These are phyloP conservation scores for Archips crataeganus DNA, from an alignment of 2,888 invertebrate genomes.

Conservation along the genomic window DNA sequence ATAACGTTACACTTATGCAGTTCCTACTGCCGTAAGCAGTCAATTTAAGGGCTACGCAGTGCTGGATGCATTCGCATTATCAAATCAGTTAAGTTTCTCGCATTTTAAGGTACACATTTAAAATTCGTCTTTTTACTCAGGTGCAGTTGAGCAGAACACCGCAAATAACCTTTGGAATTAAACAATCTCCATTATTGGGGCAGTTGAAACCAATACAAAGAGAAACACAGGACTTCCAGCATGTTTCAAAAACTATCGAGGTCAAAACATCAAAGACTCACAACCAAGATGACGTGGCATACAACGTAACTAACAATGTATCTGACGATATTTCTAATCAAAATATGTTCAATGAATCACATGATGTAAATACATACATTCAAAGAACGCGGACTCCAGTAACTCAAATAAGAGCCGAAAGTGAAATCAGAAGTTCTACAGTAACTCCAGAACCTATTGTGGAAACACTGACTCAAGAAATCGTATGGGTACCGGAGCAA, in stretches of 20 bases:
- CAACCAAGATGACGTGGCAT: slow-evolving; percentile 8
- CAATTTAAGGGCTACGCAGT: too few species aligned
- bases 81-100: too few species aligned
- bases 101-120: background rate
- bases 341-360: slow-evolving; percentile 48
- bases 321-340: slow-evolving; percentile 45
- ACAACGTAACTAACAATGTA: slow-evolving; percentile 11
- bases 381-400: slow-evolving; percentile 61
- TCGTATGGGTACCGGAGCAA: slow-evolving; percentile 78
- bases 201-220: slow-evolving; percentile 71
- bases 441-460: slow-evolving; percentile 74
- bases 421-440: slow-evolving; percentile 69
- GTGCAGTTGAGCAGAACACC: slow-evolving; percentile 72
- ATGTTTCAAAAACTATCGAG: slow-evolving; percentile 19
- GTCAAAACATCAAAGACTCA: slow-evolving; percentile 17
- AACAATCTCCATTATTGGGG: slow-evolving; percentile 92
- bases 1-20: too few species aligned
- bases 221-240: slow-evolving; percentile 22
- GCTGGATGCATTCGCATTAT: too few species aligned
- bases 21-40: too few species aligned
- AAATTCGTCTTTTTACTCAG: slow-evolving; percentile 50
- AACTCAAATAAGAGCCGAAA: slow-evolving; percentile 72
- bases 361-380: slow-evolving; percentile 50
- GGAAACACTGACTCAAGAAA: slow-evolving; percentile 73
- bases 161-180: slow-evolving; percentile 92